Percentiles rank a stretch among this genome's conserved stretches.
These are phyloP conservation scores for Amazona ochrocephala DNA, from an alignment of 2,797 vertebrate species.

Conservation along the genomic window DNA sequence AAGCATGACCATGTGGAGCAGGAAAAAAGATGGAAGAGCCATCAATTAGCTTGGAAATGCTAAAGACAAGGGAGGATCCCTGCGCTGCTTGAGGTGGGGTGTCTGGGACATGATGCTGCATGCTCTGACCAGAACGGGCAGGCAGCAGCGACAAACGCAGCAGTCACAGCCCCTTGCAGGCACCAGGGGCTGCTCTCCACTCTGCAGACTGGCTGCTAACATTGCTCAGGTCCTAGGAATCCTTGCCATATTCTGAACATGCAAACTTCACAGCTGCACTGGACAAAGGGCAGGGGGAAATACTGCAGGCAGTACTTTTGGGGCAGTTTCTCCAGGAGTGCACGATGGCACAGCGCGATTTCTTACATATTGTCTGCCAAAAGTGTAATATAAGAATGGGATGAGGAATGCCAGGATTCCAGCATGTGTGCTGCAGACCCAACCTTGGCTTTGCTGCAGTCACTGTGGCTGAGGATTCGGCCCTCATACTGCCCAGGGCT, in stretches of 20 bases:
- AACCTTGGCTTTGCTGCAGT: background rate
- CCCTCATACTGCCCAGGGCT: background rate
- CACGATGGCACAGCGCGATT: background rate
- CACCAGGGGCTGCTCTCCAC: background rate
- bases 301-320: background rate
- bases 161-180: background rate
- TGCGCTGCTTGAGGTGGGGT: background rate
- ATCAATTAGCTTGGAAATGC: conserved; percentile 6
- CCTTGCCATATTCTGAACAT: background rate
- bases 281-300: background rate
- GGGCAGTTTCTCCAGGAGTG: background rate
- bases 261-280: background rate
- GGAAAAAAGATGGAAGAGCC: conserved; percentile 28
- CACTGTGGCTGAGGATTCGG: background rate
- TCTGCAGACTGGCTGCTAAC: background rate
- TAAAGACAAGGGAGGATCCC: background rate
- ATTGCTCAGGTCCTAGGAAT: background rate
- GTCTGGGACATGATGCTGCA: background rate
- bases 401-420: background rate
- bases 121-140: background rate
- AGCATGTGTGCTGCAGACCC: background rate
- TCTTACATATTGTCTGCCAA: background rate
- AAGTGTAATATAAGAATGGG: background rate
- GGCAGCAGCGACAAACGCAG: background rate
- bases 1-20: conserved; percentile 32